Percentiles rank a stretch among this genome's conserved stretches.
phyloP scores from a whole-genome alignment of 1,140 invertebrate species.

The Stegodyphus mimosarum region DNA sequence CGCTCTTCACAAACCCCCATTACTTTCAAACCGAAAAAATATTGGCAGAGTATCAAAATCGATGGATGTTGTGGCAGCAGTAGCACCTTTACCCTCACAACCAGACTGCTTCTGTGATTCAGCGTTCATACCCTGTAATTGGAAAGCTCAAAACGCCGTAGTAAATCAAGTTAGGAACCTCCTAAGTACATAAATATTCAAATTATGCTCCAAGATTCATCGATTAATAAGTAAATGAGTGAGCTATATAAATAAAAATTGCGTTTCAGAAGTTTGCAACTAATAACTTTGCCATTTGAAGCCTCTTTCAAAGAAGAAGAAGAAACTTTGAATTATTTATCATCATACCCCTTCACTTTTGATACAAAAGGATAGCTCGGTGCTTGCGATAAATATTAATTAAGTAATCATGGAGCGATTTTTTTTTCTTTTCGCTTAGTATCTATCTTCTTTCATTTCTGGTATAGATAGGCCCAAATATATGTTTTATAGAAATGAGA shows the following conservation, averaged over 20 bases:
- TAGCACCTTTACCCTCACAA: constrained; percentile 6
- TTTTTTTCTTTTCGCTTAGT: no score
- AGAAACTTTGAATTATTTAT: constrained; percentile 27
- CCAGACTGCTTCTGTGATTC: background rate
- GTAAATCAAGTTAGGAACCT: constrained; percentile 16
- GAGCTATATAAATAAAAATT: background rate
- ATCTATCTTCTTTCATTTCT: no score
- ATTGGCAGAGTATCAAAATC: constrained; percentile 39
- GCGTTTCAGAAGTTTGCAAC: background rate
- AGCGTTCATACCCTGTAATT: background rate
- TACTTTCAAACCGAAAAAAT: background rate
- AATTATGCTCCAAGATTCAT: constrained; percentile 26
- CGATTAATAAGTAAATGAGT: constrained; percentile 32
- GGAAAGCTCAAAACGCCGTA: constrained; percentile 15
- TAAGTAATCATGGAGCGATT: no score
- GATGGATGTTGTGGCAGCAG: constrained; percentile 8
- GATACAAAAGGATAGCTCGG: background rate
- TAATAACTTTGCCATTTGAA: constrained; percentile 14
- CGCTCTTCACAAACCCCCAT: background rate
- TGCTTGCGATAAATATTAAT: no score
- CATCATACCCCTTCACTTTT: background rate
- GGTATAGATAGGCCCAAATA: no score
- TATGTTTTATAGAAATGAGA: no score
- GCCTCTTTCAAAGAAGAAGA: background rate
- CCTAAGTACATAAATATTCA: constrained; percentile 10